Evolutionary conservation across 2,113 vertebrate genomes (phyloP).

Genomic region (Saccopteryx bilineata): DNA sequence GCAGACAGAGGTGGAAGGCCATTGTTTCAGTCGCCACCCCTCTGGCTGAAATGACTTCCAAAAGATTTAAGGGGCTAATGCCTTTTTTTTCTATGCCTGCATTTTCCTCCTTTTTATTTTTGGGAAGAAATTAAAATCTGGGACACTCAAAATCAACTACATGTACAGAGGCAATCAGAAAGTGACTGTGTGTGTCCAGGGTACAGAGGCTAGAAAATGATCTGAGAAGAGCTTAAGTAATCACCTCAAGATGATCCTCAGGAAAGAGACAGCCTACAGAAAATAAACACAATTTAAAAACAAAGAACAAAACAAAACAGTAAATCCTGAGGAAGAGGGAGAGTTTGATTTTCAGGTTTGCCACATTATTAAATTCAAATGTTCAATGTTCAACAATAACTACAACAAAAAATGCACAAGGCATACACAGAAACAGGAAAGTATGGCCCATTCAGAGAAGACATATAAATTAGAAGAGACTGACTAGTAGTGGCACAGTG

Average conservation of each 20-base stretch:
- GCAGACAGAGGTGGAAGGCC: neutral
- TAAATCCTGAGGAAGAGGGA: neutral
- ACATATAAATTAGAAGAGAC: neutral
- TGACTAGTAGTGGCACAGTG: too few species aligned
- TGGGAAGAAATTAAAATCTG: neutral
- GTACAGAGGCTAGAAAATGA: neutral
- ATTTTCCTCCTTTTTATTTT: neutral
- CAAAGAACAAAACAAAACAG: neutral
- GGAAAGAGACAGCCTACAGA: neutral
- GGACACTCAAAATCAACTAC: neutral
- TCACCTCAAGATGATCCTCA: neutral
- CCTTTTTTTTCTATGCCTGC: neutral
- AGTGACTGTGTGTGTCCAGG: neutral
- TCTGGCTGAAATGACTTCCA: neutral
- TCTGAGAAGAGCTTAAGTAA: neutral
- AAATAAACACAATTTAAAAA: neutral
- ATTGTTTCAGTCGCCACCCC: neutral
- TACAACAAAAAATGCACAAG: neutral
- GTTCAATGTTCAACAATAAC: neutral
- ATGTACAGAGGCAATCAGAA: neutral
- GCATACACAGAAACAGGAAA: neutral
- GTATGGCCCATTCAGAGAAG: too few species aligned
- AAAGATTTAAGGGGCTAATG: neutral
- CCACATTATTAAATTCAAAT: neutral
- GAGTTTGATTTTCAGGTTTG: neutral